A percentile compares a stretch with the other conserved stretches of the same genome.
Evolutionary conservation across 2,888 invertebrate species (phyloP).

Genomic region (Lomographa bimaculata): DNA sequence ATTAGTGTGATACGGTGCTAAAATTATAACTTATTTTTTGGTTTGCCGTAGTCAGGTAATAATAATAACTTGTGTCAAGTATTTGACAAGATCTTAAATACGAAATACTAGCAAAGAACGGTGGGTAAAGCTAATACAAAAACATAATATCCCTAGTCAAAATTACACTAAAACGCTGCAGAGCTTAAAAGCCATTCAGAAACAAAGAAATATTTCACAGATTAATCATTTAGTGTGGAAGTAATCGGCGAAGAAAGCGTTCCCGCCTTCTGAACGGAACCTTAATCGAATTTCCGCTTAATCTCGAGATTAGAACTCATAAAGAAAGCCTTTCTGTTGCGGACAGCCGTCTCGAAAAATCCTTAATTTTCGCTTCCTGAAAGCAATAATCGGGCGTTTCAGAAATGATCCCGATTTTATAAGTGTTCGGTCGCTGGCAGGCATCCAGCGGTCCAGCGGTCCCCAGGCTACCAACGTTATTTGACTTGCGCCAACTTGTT

Average conservation of each 20-base stretch:
- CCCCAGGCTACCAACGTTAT: constrained; percentile 10
- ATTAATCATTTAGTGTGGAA: constrained; percentile 43
- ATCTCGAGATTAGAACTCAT: constrained; percentile 63
- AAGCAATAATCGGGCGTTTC: constrained; percentile 52
- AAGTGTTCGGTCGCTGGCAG: constrained; percentile 17
- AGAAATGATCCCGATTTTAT: constrained; percentile 27
- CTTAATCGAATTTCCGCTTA: constrained; percentile 66
- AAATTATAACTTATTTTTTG: too few relatives aligned
- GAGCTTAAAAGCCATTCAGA: constrained; percentile 15
- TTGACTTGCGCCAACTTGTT: constrained; percentile 26
- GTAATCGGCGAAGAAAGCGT: constrained; percentile 39
- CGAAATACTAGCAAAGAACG: too few relatives aligned
- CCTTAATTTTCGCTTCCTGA: constrained; percentile 55
- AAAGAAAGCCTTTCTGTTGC: constrained; percentile 59
- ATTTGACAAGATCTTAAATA: too few relatives aligned
- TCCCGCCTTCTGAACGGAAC: constrained; percentile 31
- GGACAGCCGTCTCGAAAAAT: constrained; percentile 61
- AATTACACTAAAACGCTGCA: too few relatives aligned
- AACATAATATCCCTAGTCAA: too few relatives aligned
- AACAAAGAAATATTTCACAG: constrained; percentile 34
- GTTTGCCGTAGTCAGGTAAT: too few relatives aligned
- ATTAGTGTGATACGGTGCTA: too few relatives aligned
- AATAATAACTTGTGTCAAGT: too few relatives aligned
- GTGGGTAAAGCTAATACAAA: too few relatives aligned
- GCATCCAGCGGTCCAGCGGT: constrained; percentile 6